These are phyloP conservation scores for Flexamia atlantica DNA, from an alignment of 2,888 invertebrate genomes.

Conservation along the genomic window DNA sequence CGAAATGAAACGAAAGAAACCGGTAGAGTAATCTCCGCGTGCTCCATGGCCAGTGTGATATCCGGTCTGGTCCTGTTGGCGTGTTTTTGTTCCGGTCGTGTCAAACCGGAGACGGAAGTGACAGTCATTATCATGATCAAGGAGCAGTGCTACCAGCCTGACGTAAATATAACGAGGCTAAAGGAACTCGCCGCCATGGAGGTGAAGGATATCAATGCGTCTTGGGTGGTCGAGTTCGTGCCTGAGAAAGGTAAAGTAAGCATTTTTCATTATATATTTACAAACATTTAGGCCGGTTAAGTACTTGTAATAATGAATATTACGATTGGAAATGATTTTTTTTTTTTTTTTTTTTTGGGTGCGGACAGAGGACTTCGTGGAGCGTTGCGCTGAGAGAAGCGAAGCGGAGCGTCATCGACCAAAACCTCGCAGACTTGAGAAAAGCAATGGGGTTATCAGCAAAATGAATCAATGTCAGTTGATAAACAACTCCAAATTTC, in stretches of 20 bases:
- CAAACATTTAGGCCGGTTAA: too few species aligned
- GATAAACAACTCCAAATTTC: too few species aligned
- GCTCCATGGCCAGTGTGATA: conserved; percentile 61
- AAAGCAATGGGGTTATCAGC: too few species aligned
- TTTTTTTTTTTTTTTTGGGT: too few species aligned
- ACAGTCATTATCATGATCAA: conserved; percentile 51
- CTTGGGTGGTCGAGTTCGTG: conserved; percentile 25
- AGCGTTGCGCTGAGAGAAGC: too few species aligned
- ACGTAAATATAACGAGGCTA: conserved; percentile 47
- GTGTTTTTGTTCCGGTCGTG: conserved; percentile 55
- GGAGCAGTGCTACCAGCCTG: conserved; percentile 52
- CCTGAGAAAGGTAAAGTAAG: conserved; percentile 52
- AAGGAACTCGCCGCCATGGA: conserved; percentile 28
- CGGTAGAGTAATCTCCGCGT: conserved; percentile 33
- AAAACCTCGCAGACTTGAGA: too few species aligned
- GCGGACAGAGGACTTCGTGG: too few species aligned
- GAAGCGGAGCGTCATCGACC: too few species aligned
- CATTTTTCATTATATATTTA: too few species aligned
- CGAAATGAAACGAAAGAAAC: conserved; percentile 55
- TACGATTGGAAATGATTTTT: too few species aligned
- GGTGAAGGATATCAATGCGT: conserved; percentile 42
- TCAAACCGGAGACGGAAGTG: conserved; percentile 21
- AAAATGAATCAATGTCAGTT: too few species aligned
- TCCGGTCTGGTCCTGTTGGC: conserved; percentile 50
- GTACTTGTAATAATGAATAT: too few species aligned